Evolutionary conservation across 2,888 invertebrate species (phyloP).

Genomic region (Sarcophaga subvicina): DNA sequence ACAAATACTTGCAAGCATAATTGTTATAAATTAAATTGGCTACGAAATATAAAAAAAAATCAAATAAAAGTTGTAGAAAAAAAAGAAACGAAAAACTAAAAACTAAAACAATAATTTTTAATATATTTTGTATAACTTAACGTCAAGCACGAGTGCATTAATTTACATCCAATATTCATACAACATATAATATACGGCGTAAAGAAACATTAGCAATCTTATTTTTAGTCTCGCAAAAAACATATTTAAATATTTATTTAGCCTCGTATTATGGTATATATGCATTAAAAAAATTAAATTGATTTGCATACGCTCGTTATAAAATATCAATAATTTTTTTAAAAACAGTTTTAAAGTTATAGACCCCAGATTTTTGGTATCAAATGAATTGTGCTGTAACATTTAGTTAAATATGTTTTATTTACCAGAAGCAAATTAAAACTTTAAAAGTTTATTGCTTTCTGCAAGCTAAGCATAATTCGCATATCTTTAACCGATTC

Average conservation of each 20-base stretch:
- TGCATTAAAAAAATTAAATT: too few relatives aligned
- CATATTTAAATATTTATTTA: conserved; percentile 7
- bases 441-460: too few relatives aligned
- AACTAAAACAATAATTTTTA: conserved; percentile 45
- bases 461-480: too few relatives aligned
- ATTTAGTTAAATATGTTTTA: too few relatives aligned
- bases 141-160: conserved; percentile 68
- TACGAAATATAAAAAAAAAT: conserved; percentile 21
- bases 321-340: background rate
- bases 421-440: too few relatives aligned
- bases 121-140: conserved; percentile 60
- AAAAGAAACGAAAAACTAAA: background rate
- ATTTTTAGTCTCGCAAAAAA: conserved; percentile 5
- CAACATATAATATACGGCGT: conserved; percentile 21
- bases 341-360: too few relatives aligned
- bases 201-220: conserved; percentile 45
- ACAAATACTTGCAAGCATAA: background rate
- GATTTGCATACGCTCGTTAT: background rate
- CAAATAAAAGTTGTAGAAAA: conserved; percentile 8
- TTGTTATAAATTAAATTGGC: conserved; percentile 53
- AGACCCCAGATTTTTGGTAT: too few relatives aligned
- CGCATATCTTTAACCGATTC: too few relatives aligned
- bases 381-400: too few relatives aligned
- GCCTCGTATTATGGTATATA: conserved; percentile 21
- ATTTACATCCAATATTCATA: conserved; percentile 64